These are phyloP conservation scores for Crotophaga sulcirostris DNA, from an alignment of 2,113 vertebrate genomes.

Conservation along the genomic window DNA sequence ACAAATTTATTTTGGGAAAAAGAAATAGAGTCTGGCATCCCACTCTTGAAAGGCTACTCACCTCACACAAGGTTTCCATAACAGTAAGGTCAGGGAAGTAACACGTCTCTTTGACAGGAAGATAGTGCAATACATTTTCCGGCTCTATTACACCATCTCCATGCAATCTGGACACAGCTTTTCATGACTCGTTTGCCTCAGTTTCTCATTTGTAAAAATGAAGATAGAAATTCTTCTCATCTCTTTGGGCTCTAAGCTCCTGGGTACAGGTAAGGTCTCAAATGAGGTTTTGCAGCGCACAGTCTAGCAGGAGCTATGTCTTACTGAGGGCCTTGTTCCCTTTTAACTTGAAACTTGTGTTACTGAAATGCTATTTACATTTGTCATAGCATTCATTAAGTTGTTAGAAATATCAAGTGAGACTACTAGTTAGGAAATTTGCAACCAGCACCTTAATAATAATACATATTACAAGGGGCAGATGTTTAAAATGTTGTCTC, in stretches of 20 bases:
- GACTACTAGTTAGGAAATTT: neutral
- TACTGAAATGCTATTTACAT: neutral
- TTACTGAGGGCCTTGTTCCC: neutral
- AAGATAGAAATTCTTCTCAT: constrained; percentile 3
- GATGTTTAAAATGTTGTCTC: neutral
- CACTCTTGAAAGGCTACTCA: constrained; percentile 38
- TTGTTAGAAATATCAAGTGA: neutral
- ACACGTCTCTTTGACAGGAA: constrained; percentile 35
- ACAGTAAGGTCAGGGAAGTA: constrained; percentile 44
- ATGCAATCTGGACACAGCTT: neutral
- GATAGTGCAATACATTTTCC: constrained; percentile 31
- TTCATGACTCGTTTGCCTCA: constrained; percentile 49
- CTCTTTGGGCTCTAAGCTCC: neutral
- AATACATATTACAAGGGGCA: neutral
- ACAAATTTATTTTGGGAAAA: constrained; percentile 43
- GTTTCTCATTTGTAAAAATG: constrained; percentile 43
- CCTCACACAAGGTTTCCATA: constrained; percentile 21
- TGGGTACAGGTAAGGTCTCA: neutral
- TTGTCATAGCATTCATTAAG: neutral
- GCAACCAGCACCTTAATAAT: neutral
- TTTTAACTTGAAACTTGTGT: neutral
- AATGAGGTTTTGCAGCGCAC: neutral
- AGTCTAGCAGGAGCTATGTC: neutral
- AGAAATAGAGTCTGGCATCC: constrained; percentile 31
- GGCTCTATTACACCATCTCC: neutral